Evolutionary conservation across 2,113 vertebrate genomes (phyloP), one percentile per base, ranked within the genome.

Genomic region (Aegypius monachus): DNA sequence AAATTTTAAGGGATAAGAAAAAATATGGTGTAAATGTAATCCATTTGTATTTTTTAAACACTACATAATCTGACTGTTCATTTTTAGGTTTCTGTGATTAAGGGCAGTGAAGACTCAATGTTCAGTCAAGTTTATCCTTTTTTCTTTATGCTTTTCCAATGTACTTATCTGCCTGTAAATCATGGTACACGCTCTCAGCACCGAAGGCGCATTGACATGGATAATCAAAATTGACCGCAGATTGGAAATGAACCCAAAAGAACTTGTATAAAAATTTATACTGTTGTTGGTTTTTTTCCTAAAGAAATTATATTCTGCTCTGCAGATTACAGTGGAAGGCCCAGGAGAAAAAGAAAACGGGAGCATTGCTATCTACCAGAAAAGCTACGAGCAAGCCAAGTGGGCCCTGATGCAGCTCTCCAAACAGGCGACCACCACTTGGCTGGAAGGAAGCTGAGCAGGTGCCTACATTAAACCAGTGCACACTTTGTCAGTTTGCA

Each of bases 401-500:
- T 0, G 0, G 77, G 61, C 56, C 66, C 25, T 13, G 59, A 16
- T 13, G 75, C 67, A 56, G 43, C 47, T 55, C 73, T 50, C 66
- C 0, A 2, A 71, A 11, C 50, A 55, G 1, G 0, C 11, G 0
- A 25, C 65, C 65, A 42, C 31, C 32, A 1, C 84, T 48, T 48
- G 75, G 87, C 91, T 82, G 55, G 58, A 19, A 62, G 53, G 89
- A 52, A 70, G 82, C 73, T 42, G 91, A 91, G 93, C 94, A 97
- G 88, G 84, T 96, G 95, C 93, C 93, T 58, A 55, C 55, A 3
- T 91, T 27, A 88, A 90, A 81, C 74, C 65, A 27, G 42, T 8
- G 45, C 67, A 90, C 91, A 95, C 87, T 83, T 81, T 63, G 86
- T 96, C 93, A 93, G 74, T 53, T 86, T 77, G 89, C 74, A 88